Base-by-base conservation (phyloP, 30 jellyfish, hydroid and myxozoan species). In the Catostylus mosaicus region DNA sequence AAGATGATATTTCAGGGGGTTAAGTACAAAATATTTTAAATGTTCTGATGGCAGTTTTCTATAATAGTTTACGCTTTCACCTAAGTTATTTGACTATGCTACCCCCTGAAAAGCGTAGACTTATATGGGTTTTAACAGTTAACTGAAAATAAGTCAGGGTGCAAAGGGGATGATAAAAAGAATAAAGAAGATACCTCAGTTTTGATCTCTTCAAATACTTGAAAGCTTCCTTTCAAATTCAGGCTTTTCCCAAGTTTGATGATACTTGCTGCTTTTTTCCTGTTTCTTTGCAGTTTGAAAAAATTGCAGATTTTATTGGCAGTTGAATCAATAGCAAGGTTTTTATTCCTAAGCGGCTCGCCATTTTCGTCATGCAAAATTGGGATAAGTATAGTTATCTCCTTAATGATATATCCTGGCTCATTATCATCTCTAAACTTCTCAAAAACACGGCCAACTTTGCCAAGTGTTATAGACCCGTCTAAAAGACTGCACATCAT, bases 211-310 rank as follows among this genome's bases (percentile, higher is more conserved):
- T 60, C 72, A 38, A 51, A 75, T 14, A 64, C 20, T 2, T 65
- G 52, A 24, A 84, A 84, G 37, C 59, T 67, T 57, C 94, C 88
- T 1, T 43, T 23, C 81, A 84, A 61, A 12, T 59, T 74, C 30
- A 84, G 57, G 43, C 31, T 7, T 31, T 63, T 46, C 18, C 75
- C 81, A 67, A 73, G 78, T 48, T 36, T 40, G 48, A 84, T 34
- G 23, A 84, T 38, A 9, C 26, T 57, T 34, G 50, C 46, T 38
- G 94, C 81, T 46, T 54, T 75, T 35, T 59, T 51, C 57, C 34
- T 23, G 43, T 30, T 47, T 12, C 24, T 38, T 32, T 34, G 48
- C 7, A 84, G 73, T 20, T 56, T 43, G 70, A 84, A 73, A 24
- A 72, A 63, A 4, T 75, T 14, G 29, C 19, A 40, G 29, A 84